A percentile compares a stretch with the other conserved stretches of the same genome.
These are phyloP conservation scores for Eupeodes latifasciatus DNA, from an alignment of 2,888 invertebrate genomes.

Conservation along the genomic window DNA sequence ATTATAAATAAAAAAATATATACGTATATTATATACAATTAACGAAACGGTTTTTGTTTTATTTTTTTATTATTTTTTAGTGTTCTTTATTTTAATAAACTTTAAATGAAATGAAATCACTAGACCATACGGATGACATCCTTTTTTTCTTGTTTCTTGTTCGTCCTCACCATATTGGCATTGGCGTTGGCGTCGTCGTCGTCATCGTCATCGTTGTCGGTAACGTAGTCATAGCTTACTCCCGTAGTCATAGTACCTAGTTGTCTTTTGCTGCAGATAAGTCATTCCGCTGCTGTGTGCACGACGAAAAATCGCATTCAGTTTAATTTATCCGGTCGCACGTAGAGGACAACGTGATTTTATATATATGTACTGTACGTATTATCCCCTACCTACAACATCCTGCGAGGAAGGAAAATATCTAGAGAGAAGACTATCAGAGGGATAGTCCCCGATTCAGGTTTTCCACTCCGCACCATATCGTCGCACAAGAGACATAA, in stretches of 20 bases:
- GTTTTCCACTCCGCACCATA: no score
- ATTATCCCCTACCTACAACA: neutral
- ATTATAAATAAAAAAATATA: conserved; percentile 43
- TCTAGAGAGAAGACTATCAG: neutral
- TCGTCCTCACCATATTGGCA: conserved; percentile 22
- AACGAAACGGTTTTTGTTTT: conserved; percentile 34
- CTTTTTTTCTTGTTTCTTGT: conserved; percentile 4
- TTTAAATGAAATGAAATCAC: conserved; percentile 69
- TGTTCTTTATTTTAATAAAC: conserved; percentile 52
- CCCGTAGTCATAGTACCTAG: neutral
- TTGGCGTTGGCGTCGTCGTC: conserved; percentile 30
- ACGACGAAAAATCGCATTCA: conserved; percentile 39
- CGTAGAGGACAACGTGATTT: conserved; percentile 15
- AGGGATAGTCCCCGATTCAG: neutral
- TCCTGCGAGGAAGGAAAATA: neutral
- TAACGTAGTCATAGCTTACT: neutral
- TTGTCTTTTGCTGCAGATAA: conserved; percentile 51
- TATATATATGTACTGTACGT: neutral
- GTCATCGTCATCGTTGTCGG: neutral
- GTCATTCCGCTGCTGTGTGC: conserved; percentile 49
- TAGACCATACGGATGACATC: conserved; percentile 65
- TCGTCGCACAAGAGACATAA: neutral
- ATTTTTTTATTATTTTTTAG: neutral
- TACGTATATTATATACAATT: conserved; percentile 49
- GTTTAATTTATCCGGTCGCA: conserved; percentile 41